These are phyloP conservation scores for Opisthocomus hoazin DNA, from an alignment of 2,113 vertebrate species.

Conservation along the genomic window DNA sequence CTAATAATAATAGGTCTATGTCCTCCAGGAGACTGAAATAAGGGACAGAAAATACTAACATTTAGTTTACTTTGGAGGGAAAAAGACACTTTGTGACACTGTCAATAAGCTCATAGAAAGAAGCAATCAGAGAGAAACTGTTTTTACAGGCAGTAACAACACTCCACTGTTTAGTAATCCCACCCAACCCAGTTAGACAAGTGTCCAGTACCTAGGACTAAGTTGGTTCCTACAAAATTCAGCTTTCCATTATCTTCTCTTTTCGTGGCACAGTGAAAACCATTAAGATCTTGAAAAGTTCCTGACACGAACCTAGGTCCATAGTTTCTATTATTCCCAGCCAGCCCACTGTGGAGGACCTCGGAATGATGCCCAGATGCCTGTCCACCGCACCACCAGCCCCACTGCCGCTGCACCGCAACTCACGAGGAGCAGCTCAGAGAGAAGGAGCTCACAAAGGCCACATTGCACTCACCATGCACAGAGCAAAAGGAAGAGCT, in stretches of 20 bases:
- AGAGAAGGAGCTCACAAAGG: not conserved
- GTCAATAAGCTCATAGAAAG: not conserved
- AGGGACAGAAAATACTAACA: not conserved
- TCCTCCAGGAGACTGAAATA: not conserved
- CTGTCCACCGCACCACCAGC: accelerated
- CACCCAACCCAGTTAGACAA: not conserved
- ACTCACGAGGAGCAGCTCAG: not conserved
- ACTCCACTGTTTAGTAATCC: not conserved
- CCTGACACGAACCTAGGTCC: not conserved
- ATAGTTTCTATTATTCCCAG: not conserved
- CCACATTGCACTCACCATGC: not conserved
- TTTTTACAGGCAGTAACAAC: not conserved
- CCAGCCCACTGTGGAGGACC: not conserved
- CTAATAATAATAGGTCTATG: not conserved
- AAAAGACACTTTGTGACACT: not conserved
- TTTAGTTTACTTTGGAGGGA: not conserved
- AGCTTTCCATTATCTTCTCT: not conserved
- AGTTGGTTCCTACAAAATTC: not conserved
- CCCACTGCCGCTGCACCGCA: accelerated
- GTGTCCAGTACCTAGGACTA: not conserved
- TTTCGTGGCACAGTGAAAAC: not conserved
- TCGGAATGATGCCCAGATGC: accelerated
- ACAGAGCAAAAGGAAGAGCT: not conserved
- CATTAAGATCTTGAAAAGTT: not conserved
- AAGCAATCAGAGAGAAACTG: not conserved